A percentile compares a stretch with the other conserved stretches of the same genome.
Conservation (phyloP, 2,888 invertebrate species). For the Catocala nupta region DNA sequence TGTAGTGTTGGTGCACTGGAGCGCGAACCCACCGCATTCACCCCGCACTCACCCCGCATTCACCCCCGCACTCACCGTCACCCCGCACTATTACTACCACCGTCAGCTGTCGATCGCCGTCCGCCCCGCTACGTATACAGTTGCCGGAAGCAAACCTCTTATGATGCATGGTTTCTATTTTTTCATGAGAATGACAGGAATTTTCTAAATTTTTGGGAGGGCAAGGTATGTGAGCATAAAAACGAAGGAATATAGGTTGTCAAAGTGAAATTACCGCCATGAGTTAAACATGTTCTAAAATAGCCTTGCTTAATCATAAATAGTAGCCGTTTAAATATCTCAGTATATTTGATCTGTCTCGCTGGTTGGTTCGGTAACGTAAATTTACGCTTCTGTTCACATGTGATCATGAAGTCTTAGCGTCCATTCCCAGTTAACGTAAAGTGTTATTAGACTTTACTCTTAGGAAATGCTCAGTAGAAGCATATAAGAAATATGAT, state of each 20-base stretch:
- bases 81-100: background rate
- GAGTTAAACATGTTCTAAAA: too few species aligned
- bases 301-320: too few species aligned
- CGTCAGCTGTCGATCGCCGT: conserved; percentile 9
- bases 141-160: conserved; percentile 23
- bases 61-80: background rate
- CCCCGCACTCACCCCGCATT: background rate
- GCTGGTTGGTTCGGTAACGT: too few species aligned
- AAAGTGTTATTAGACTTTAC: too few species aligned
- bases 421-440: too few species aligned
- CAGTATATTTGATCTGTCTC: too few species aligned
- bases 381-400: too few species aligned
- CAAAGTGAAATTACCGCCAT: background rate
- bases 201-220: conserved; percentile 13
- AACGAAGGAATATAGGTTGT: conserved; percentile 5
- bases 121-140: conserved; percentile 5
- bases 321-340: too few species aligned
- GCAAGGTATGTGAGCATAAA: conserved; percentile 7
- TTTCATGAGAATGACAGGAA: conserved; percentile 17
- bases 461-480: too few species aligned
- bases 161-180: conserved; percentile 19
- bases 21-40: conserved; percentile 13
- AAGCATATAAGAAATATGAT: too few species aligned
- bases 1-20: conserved; percentile 16
- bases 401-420: too few species aligned